A percentile compares a stretch with the other conserved stretches of the same genome.
Evolutionary conservation across 2,888 invertebrate species (phyloP).

Genomic region (Tubulanus polymorphus): DNA sequence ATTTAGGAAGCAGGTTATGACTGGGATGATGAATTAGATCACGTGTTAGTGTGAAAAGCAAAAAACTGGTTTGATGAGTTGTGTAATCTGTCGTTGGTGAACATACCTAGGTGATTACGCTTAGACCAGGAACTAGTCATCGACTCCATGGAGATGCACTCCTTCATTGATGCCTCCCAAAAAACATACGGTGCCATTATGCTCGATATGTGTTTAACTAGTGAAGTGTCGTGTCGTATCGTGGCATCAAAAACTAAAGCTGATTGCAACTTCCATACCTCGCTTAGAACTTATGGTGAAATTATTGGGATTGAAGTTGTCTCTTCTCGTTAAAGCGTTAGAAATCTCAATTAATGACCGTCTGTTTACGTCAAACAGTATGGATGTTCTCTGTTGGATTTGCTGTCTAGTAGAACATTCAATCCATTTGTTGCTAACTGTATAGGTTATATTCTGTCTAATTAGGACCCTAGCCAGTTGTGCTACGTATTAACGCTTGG

Average conservation of each 20-base stretch:
- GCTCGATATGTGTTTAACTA: not conserved
- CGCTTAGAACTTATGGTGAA: not conserved
- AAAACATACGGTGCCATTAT: not conserved
- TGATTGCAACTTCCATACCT: not conserved
- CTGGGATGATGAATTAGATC: not conserved
- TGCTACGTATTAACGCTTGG: not conserved
- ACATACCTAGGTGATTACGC: not conserved
- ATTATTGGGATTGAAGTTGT: not conserved
- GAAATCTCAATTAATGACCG: not conserved
- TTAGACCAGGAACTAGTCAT: not conserved
- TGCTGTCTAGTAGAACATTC: not conserved
- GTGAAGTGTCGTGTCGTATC: not conserved
- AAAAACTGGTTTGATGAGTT: not conserved
- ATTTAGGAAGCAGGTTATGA: not conserved
- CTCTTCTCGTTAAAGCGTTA: not conserved
- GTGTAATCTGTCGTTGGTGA: not conserved
- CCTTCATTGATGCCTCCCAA: not conserved
- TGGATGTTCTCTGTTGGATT: not conserved
- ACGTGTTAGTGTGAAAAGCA: not conserved
- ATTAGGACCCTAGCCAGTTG: not conserved
- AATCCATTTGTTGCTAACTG: slow-evolving; percentile 3
- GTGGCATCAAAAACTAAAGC: not conserved
- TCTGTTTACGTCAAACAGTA: not conserved
- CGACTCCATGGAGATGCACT: too few species aligned
- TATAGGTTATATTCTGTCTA: not conserved